Evolutionary conservation across 2,113 vertebrate species (phyloP).

Genomic region (Leucopternis melanops): DNA sequence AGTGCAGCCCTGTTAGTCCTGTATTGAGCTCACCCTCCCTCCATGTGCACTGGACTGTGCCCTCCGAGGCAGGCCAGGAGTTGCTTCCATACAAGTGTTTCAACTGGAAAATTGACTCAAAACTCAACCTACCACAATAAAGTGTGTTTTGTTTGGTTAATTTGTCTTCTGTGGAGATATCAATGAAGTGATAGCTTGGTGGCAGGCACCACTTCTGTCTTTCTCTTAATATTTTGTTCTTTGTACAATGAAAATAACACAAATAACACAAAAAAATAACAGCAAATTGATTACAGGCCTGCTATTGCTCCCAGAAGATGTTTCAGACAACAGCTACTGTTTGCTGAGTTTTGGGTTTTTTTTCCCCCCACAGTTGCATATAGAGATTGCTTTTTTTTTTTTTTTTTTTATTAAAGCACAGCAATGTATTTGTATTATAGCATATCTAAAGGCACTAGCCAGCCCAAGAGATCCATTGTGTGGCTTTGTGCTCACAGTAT

Average conservation of each 20-base stretch:
- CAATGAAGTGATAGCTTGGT: neutral
- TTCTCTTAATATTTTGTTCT: neutral
- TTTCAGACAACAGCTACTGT: neutral
- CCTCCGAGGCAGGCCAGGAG: neutral
- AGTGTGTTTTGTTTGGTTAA: neutral
- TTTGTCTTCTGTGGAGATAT: neutral
- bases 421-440: neutral
- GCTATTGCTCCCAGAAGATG: neutral
- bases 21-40: neutral
- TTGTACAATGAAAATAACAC: neutral
- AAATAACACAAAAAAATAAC: neutral
- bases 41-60: neutral
- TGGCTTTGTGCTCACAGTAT: neutral
- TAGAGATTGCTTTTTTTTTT: too few relatives aligned
- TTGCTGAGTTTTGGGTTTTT: neutral
- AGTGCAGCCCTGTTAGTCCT: neutral
- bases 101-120: conserved; percentile 41
- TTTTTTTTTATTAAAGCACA: neutral
- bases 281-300: neutral
- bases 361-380: neutral
- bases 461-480: neutral
- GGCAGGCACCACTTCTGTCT: neutral
- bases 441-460: neutral
- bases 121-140: neutral
- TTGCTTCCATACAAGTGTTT: neutral